A percentile compares a stretch with the other conserved stretches of the same genome.
These are phyloP conservation scores for Sesia bembeciformis DNA, from an alignment of 2,888 invertebrate species.

Conservation along the genomic window DNA sequence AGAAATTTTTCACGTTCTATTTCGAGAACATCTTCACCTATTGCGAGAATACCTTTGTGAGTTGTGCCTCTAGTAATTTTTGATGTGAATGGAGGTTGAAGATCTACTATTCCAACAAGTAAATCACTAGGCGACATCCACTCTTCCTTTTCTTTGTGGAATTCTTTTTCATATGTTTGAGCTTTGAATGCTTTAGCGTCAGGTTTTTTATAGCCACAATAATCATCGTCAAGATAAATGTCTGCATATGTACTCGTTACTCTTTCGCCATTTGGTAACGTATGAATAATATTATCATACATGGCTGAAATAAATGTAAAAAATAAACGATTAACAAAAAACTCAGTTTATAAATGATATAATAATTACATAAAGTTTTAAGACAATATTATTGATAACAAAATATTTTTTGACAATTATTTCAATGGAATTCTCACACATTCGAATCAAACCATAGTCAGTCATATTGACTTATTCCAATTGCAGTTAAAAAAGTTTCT, in stretches of 20 bases:
- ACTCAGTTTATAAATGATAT: not conserved
- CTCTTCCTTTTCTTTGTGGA: constrained; percentile 11
- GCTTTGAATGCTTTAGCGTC: constrained; percentile 3
- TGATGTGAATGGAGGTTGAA: constrained; percentile 58
- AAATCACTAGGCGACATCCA: constrained; percentile 63
- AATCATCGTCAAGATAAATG: constrained; percentile 38
- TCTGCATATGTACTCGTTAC: constrained; percentile 52
- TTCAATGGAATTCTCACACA: too few species aligned
- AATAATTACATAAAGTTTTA: not conserved
- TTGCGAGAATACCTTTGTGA: constrained; percentile 53
- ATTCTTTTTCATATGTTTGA: not conserved
- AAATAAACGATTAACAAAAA: not conserved
- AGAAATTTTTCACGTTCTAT: constrained; percentile 34
- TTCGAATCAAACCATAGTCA: too few species aligned
- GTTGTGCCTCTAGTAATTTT: constrained; percentile 56
- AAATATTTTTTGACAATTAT: too few species aligned
- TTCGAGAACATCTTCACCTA: constrained; percentile 42
- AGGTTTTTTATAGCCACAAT: constrained; percentile 19
- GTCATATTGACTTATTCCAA: too few species aligned
- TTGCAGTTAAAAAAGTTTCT: too few species aligned
- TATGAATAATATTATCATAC: constrained; percentile 28
- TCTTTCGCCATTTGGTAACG: constrained; percentile 25
- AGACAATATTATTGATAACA: too few species aligned
- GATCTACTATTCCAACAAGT: constrained; percentile 43
- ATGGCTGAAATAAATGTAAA: constrained; percentile 12